Evolutionary conservation across 1,140 invertebrate species (phyloP).

Genomic region (Trachymyrmex cornetzi): DNA sequence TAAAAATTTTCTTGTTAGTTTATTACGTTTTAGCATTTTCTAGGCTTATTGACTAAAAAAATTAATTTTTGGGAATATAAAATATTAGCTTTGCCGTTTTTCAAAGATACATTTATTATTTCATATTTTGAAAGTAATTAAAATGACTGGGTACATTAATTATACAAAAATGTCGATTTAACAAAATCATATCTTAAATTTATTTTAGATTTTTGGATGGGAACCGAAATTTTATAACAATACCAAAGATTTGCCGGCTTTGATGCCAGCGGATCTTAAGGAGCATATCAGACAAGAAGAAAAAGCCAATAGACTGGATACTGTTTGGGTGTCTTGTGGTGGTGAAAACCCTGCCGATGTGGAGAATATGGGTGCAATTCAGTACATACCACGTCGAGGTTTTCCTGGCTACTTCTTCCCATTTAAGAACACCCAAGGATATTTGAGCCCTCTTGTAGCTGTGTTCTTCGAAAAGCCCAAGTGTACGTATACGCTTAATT

Average conservation of each 20-base stretch:
- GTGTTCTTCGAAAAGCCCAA: slow-evolving; percentile 94
- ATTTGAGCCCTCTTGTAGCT: slow-evolving; percentile 95
- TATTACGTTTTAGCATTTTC: neutral
- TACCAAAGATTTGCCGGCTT: slow-evolving; percentile 89
- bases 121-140: neutral
- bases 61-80: neutral
- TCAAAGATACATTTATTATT: neutral
- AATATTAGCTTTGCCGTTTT: neutral
- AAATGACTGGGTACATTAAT: neutral
- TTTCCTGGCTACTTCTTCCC: slow-evolving; percentile 94
- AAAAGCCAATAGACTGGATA: slow-evolving; percentile 87
- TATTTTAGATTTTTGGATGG: slow-evolving; percentile 93
- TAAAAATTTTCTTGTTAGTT: neutral
- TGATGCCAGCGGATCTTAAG: slow-evolving; percentile 92
- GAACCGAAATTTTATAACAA: slow-evolving; percentile 91
- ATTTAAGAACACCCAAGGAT: slow-evolving; percentile 93
- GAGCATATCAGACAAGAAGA: slow-evolving; percentile 88
- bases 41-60: neutral
- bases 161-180: neutral
- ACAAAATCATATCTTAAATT: slow-evolving; percentile 28
- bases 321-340: slow-evolving; percentile 95
- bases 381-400: slow-evolving; percentile 92
- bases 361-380: slow-evolving; percentile 95
- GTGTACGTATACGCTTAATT: slow-evolving; percentile 88
- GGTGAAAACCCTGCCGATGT: slow-evolving; percentile 96